These are phyloP conservation scores for Asobara japonica DNA, from an alignment of 1,140 invertebrate species.

Conservation along the genomic window DNA sequence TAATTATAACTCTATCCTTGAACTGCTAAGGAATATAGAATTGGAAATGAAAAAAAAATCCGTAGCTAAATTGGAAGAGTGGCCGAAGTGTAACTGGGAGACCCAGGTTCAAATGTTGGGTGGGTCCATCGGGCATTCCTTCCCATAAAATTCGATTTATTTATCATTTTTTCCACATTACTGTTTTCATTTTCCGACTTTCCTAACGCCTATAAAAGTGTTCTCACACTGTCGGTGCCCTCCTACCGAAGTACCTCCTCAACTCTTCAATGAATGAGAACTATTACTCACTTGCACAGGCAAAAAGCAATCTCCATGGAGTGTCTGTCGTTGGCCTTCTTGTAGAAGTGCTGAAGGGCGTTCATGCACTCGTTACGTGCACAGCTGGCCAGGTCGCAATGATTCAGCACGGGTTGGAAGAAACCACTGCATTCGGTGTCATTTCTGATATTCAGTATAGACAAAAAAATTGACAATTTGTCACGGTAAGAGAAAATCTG, in stretches of 20 bases:
- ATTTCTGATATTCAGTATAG: constrained; percentile 66
- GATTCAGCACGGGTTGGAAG: constrained; percentile 81
- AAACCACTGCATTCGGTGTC: constrained; percentile 79
- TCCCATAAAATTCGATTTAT: background rate
- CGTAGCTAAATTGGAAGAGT: too few relatives aligned
- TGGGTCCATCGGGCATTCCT: background rate
- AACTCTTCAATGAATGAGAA: constrained; percentile 32
- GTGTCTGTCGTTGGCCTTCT: constrained; percentile 79
- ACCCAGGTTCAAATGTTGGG: too few relatives aligned
- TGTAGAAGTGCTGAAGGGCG: constrained; percentile 85
- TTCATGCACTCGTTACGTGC: constrained; percentile 87
- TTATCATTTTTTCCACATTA: background rate
- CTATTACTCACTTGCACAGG: constrained; percentile 84
- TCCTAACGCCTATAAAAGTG: background rate
- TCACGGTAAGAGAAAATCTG: background rate
- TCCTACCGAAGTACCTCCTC: background rate
- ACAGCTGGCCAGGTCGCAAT: constrained; percentile 81
- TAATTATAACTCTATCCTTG: background rate
- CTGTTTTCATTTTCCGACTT: background rate
- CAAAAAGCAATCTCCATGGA: constrained; percentile 91
- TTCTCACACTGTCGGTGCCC: background rate
- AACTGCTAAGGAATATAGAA: too few relatives aligned
- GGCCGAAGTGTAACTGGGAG: too few relatives aligned
- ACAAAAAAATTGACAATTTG: background rate
- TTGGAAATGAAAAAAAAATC: too few relatives aligned